Base-by-base conservation (phyloP, 2,113 vertebrate genomes). In the Solenodon paradoxus region DNA sequence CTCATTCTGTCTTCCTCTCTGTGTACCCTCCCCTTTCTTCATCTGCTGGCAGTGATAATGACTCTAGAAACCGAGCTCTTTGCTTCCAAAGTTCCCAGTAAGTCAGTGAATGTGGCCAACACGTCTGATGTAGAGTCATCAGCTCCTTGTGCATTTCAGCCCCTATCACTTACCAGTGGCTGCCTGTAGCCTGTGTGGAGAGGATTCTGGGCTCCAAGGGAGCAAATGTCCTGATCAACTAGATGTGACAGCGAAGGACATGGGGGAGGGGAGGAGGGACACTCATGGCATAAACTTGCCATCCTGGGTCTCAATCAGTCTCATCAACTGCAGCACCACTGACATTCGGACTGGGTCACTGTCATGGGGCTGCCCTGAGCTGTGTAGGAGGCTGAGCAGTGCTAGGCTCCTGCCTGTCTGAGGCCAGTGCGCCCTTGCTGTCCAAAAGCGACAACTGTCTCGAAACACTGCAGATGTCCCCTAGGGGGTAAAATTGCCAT, bases 161-260 rank as follows among this genome's bases (percentile, higher is more conserved):
- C 8, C 77, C 79, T 11, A 32, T 77, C 85, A 51, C 61, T 88
- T 80, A 71, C 7, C 30, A 68, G 81, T 63, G 2, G 40, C 75
- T 88, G 88, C 88, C 71, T 7, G 6, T 26, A 90, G 95, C 89
- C 49, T n/a, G n/a, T 45, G 82, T 42, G 5, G 38, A 45, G 75
- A 84, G 72, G 93, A 84, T 38, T 92, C 78, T 59, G 82, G 59
- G 69, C 57, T 93, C 89, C 79, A 89, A 88, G 42, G 82, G 86
- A 94, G 63, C 7, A 51, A 64, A 38, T 71, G 45, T 28, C 86
- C 78, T 93, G 96, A 88, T 79, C 88, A 86, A 88, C 68, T 20
- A 3, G 69, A 94, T 97, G 82, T 96, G 97, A 97, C 96, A 97
- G 96, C 45, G 45, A 30, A 94, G 96, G 95, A 93, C 96, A 77